A percentile compares a stretch with the other conserved stretches of the same genome.
Conservation (phyloP, 1,140 invertebrate genomes). For the Hylyphantes graminicola region DNA sequence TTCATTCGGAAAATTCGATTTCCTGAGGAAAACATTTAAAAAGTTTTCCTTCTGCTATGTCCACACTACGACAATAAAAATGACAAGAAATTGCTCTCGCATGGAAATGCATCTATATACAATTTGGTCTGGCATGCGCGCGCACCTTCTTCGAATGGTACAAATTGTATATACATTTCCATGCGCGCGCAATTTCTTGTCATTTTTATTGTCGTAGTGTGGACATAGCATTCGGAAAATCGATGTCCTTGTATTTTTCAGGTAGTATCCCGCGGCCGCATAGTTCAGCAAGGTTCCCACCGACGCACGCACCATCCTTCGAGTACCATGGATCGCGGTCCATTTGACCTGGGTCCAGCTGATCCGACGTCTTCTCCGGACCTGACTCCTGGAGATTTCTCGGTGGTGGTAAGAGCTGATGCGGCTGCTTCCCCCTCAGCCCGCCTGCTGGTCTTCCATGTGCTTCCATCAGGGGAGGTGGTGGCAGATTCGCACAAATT, state of each 20-base stretch:
- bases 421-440: constrained; percentile 62
- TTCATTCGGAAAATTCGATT: too few relatives aligned
- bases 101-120: too few relatives aligned
- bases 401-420: constrained; percentile 29
- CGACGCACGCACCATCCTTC: constrained; percentile 65
- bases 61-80: too few relatives aligned
- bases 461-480: constrained; percentile 78
- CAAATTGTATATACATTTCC: too few relatives aligned
- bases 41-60: too few relatives aligned
- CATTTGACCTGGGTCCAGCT: neutral
- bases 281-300: constrained; percentile 61
- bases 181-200: too few relatives aligned
- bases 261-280: constrained; percentile 63
- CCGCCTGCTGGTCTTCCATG: constrained; percentile 78
- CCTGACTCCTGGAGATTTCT: constrained; percentile 33
- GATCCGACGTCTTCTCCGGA: constrained; percentile 47
- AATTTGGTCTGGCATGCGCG: too few relatives aligned
- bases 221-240: too few relatives aligned
- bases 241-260: constrained; percentile 16
- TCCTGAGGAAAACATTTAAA: too few relatives aligned
- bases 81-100: too few relatives aligned
- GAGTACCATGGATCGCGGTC: constrained; percentile 36
- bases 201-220: too few relatives aligned
- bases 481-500: constrained; percentile 72
- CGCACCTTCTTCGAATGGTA: too few relatives aligned